A percentile compares a stretch with the other conserved stretches of the same genome.
phyloP scores from a whole-genome alignment of 1,140 invertebrate species.

The Bombus huntii region DNA sequence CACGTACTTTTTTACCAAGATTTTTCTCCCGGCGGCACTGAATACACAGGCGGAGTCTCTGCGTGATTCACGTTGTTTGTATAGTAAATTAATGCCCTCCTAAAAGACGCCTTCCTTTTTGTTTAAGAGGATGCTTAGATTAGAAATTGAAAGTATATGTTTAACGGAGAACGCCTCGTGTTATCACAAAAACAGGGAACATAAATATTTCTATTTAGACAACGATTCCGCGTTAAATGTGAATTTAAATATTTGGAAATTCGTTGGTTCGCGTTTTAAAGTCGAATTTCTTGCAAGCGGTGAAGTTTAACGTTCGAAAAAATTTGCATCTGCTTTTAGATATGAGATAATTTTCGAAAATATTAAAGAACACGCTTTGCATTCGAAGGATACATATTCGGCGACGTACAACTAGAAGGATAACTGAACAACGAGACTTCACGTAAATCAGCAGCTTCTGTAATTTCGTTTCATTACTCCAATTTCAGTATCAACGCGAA shows the following conservation, averaged over 20 bases:
- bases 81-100: conserved; percentile 22
- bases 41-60: conserved; percentile 18
- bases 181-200: neutral
- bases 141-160: neutral
- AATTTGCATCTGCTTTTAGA: neutral
- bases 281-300: neutral
- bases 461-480: neutral
- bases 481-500: too few relatives aligned
- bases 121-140: neutral
- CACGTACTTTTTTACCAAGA: neutral
- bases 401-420: too few relatives aligned
- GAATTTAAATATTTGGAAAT: neutral
- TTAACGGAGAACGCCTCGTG: too few relatives aligned
- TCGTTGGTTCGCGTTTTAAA: neutral
- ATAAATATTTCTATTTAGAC: neutral
- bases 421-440: neutral
- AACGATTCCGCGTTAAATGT: neutral
- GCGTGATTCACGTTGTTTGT: neutral
- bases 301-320: neutral
- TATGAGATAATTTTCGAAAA: neutral
- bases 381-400: neutral
- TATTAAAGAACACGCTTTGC: neutral
- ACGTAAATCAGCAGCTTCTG: too few relatives aligned
- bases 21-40: neutral
- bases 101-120: neutral